Conservation (phyloP, 2,797 vertebrate species). For the Picus viridis region DNA sequence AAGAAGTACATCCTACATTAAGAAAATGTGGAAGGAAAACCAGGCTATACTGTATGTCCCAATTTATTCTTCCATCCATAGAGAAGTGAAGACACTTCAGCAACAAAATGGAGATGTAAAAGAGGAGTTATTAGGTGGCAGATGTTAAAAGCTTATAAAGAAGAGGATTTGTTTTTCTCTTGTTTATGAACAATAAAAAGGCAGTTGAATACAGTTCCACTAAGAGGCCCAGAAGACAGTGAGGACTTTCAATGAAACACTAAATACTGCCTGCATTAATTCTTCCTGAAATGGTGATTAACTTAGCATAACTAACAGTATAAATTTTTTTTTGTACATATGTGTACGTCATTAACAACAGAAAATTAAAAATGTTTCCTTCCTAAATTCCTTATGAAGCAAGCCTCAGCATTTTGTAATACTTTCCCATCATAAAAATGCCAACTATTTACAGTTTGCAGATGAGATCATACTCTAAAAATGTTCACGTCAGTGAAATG, state of each 20-base stretch:
- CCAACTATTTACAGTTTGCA: constrained; percentile 69
- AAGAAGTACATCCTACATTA: background rate
- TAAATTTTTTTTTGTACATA: background rate
- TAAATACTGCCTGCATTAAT: background rate
- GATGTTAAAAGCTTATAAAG: background rate
- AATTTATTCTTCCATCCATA: background rate
- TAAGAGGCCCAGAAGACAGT: background rate
- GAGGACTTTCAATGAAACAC: background rate
- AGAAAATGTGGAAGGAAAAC: background rate
- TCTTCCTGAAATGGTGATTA: background rate
- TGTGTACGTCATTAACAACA: background rate
- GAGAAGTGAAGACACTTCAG: background rate
- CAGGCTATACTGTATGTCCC: background rate
- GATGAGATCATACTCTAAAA: constrained; percentile 75
- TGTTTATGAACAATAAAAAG: background rate
- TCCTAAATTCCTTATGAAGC: constrained; percentile 57
- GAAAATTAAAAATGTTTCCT: constrained; percentile 57
- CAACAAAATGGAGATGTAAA: background rate
- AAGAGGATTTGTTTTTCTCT: background rate
- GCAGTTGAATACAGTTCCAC: background rate
- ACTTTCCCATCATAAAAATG: constrained; percentile 72
- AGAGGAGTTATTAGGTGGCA: background rate
- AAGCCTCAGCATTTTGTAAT: constrained; percentile 62
- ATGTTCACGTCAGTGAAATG: background rate
- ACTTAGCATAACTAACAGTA: background rate